Evolutionary conservation across 1,140 invertebrate species (phyloP), one percentile per base, ranked within the genome.

Genomic region (Lucilia sericata): DNA sequence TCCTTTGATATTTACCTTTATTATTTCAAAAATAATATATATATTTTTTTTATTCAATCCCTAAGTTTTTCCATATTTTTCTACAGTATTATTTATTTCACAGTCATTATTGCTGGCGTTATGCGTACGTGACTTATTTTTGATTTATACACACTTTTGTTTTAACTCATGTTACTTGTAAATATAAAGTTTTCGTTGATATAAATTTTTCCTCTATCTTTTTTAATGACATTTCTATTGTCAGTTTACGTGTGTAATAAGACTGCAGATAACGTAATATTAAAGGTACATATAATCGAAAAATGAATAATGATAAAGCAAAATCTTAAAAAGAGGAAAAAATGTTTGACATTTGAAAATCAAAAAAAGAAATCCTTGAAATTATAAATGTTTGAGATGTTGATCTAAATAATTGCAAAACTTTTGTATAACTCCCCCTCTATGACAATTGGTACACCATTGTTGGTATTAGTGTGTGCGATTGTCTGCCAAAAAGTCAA

Each of bases 91-190:
- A 70, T 70, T 70, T 70, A 70, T 70, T 70, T 21, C 7, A 21
- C 4, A 21, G 65, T 21, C 65, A 70, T 70, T 70, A 12, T 70
- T 70, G 19, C 65, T 70, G n/a, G 19, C 5, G 65, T 70, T 70
- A 70, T 70, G 65, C 21, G 65, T 70, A 70, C 65, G 65, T 70
- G 65, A 70, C 65, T 70, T 70, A 25, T 70, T 70, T 60, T 70
- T 70, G 65, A 70, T 70, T 70, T 70, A 70, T 70, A 19, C 25
- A 7, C 55, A 14, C 55, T n/a, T 60, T n/a, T 12, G 19, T 70
- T 70, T 70, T 19, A 70, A 55, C 51, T 8, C 42, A 42, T 42
- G 42, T 8, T 42, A 42, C 42, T 8, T 7, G 10, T 8, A 5
- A 42, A 7, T 42, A 0, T 42, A 10, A 42, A 55, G 51, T 55